Evolutionary conservation across 2,797 vertebrate species (phyloP).

Genomic region (Allochrocebus solatus): DNA sequence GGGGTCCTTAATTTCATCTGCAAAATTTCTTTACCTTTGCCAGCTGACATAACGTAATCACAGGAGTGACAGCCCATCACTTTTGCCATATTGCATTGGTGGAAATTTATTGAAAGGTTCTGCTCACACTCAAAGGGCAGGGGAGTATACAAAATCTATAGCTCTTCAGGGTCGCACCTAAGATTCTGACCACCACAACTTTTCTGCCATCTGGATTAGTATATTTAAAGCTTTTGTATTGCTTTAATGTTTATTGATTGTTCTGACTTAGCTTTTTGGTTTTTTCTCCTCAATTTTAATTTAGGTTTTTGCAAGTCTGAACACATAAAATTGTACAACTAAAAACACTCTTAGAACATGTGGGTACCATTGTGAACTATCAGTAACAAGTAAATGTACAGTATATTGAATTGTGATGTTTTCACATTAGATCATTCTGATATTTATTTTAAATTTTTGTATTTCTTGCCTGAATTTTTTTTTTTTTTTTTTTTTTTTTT

Average conservation of each 20-base stretch:
- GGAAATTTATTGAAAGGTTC: neutral
- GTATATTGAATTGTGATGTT: neutral
- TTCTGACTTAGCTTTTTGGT: neutral
- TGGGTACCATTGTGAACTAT: slow-evolving; percentile 30
- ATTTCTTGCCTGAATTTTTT: neutral
- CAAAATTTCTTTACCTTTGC: neutral
- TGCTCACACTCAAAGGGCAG: neutral
- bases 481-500: no score
- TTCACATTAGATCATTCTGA: neutral
- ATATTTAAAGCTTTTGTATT: neutral
- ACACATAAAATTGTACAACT: slow-evolving; percentile 32
- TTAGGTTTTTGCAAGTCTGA: neutral
- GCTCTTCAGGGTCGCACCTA: neutral
- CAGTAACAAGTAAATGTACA: neutral
- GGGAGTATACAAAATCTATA: neutral
- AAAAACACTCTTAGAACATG: slow-evolving; percentile 17
- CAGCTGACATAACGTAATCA: neutral
- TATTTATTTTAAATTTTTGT: neutral
- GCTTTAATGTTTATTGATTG: neutral
- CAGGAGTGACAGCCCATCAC: neutral
- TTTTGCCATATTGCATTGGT: neutral
- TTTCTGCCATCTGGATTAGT: neutral
- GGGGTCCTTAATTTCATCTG: neutral
- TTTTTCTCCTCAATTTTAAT: neutral
- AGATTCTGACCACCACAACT: neutral